Conservation (phyloP, 2,113 vertebrate genomes). For the Caloenas nicobarica region DNA sequence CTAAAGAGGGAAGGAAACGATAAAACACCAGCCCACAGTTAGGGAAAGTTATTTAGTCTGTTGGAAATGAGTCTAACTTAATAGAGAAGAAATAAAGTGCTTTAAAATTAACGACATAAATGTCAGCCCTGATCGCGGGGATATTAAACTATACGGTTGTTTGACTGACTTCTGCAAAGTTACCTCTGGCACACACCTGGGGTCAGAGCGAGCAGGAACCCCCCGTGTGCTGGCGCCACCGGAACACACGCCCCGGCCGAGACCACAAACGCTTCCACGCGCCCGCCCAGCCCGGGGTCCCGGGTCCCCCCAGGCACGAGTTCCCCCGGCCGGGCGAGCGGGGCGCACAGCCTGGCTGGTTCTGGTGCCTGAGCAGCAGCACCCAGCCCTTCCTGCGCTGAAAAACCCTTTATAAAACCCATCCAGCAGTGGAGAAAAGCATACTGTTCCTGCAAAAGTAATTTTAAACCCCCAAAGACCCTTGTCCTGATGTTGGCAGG, state of each 20-base stretch:
- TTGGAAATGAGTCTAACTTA: neutral
- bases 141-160: neutral
- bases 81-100: conserved; percentile 25
- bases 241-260: neutral
- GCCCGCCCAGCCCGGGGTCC: neutral
- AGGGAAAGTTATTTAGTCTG: neutral
- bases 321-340: accelerated
- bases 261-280: accelerated
- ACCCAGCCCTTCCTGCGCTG: neutral
- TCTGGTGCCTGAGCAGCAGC: neutral
- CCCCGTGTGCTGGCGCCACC: too few relatives aligned
- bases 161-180: neutral
- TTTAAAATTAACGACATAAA: conserved; percentile 21
- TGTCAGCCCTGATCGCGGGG: neutral
- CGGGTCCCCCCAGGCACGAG: accelerated
- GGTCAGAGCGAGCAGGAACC: accelerated
- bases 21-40: neutral
- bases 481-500: neutral
- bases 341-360: neutral
- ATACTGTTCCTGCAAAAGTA: neutral
- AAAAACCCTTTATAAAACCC: neutral
- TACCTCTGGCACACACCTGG: neutral
- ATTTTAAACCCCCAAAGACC: neutral
- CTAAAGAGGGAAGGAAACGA: accelerated
- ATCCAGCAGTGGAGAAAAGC: neutral